Percentiles rank a stretch among this genome's conserved stretches.
Evolutionary conservation across 1,140 invertebrate species (phyloP).

Genomic region (Charaxes varanes): DNA sequence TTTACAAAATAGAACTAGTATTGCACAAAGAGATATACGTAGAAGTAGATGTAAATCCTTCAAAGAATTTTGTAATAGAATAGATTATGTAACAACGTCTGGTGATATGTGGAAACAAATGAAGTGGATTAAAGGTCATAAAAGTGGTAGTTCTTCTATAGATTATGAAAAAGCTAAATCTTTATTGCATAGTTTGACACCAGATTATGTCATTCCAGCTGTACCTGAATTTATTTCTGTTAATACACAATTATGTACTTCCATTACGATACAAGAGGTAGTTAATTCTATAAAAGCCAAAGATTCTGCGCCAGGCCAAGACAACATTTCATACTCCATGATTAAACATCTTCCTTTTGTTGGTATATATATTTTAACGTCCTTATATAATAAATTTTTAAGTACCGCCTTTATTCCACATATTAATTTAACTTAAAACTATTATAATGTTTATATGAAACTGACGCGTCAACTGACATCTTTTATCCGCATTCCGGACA

Average conservation of each 20-base stretch:
- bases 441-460: no score
- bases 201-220: conserved; percentile 18
- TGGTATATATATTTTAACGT: no score
- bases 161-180: conserved; percentile 1
- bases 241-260: conserved; percentile 12
- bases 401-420: no score
- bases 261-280: conserved; percentile 15
- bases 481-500: no score
- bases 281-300: conserved; percentile 15
- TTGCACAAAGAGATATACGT: background rate
- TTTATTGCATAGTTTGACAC: conserved; percentile 17
- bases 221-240: conserved; percentile 8
- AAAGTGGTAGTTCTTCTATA: background rate
- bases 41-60: background rate
- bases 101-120: background rate
- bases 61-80: no score
- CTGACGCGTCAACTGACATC: no score
- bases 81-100: background rate
- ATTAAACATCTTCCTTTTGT: conserved; percentile 10
- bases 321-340: conserved; percentile 24
- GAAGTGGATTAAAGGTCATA: conserved; percentile 1
- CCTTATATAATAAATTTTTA: no score
- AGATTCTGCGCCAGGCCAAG: conserved; percentile 18
- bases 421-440: no score
- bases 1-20: background rate